Evolutionary conservation across 2,888 invertebrate genomes (phyloP).

Genomic region (Cantharis rustica): DNA sequence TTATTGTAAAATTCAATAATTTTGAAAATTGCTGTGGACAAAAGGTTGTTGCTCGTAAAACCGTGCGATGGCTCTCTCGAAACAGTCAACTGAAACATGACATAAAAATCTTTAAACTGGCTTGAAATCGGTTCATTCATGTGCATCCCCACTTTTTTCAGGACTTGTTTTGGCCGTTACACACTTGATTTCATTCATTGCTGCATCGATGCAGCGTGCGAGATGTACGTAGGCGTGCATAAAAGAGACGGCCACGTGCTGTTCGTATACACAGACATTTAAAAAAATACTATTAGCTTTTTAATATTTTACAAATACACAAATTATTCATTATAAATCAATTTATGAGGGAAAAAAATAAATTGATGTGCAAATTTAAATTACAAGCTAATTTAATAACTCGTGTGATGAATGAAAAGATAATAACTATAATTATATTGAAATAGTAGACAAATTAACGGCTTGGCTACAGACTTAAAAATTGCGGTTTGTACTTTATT

Average conservation of each 20-base stretch:
- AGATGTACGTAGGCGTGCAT: background rate
- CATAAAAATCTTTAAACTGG: slow-evolving; percentile 19
- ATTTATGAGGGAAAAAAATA: background rate
- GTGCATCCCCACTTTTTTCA: slow-evolving; percentile 26
- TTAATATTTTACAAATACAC: background rate
- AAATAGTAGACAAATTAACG: slow-evolving; percentile 1
- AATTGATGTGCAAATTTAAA: background rate
- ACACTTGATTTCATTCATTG: slow-evolving; percentile 24
- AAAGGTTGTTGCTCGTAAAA: background rate
- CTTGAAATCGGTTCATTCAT: slow-evolving; percentile 29
- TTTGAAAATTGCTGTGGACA: background rate
- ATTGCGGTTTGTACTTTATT: slow-evolving; percentile 3
- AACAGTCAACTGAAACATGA: slow-evolving; percentile 16
- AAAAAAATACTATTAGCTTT: background rate
- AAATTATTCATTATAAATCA: background rate
- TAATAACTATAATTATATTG: slow-evolving; percentile 2
- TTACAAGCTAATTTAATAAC: background rate
- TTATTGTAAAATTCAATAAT: no score
- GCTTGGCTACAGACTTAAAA: background rate
- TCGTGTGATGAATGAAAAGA: background rate
- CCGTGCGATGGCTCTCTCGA: slow-evolving; percentile 12
- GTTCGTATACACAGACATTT: background rate
- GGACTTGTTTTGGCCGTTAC: slow-evolving; percentile 12
- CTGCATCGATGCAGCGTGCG: slow-evolving; percentile 5
- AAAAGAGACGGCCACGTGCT: background rate